Percentiles rank a stretch among this genome's conserved stretches.
These are phyloP conservation scores for Anaspis maculata DNA, from an alignment of 2,888 invertebrate genomes.

Conservation along the genomic window DNA sequence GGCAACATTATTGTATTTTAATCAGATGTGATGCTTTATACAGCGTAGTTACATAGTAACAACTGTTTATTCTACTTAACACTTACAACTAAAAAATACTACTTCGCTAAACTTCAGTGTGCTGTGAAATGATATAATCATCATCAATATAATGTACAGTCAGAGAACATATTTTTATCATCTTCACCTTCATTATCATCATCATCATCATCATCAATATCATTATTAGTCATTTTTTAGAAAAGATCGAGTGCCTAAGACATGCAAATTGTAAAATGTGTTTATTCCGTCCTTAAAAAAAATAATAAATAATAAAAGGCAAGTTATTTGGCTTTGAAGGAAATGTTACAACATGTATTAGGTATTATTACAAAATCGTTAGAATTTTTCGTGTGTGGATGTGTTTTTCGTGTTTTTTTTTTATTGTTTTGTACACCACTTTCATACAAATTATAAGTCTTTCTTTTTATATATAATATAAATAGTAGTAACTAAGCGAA, in stretches of 20 bases:
- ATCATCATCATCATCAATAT: no score
- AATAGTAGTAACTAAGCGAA: no score
- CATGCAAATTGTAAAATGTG: conserved; percentile 33
- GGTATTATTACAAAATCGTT: conserved; percentile 26
- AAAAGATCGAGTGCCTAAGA: conserved; percentile 34
- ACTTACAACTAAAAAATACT: conserved; percentile 63
- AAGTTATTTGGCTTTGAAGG: conserved; percentile 24
- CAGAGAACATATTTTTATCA: no score
- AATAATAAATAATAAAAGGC: conserved; percentile 25
- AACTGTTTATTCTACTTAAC: conserved; percentile 53
- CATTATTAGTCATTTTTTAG: conserved; percentile 23
- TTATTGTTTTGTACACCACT: conserved; percentile 22
- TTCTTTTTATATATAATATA: no score
- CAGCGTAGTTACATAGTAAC: conserved; percentile 65
- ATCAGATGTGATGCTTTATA: conserved; percentile 55
- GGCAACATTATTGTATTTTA: conserved; percentile 65
- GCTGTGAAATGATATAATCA: conserved; percentile 42
- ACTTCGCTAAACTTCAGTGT: conserved; percentile 47
- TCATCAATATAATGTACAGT: conserved; percentile 38
- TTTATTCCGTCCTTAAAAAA: conserved; percentile 26
- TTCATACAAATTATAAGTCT: conserved; percentile 22
- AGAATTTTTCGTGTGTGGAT: conserved; percentile 30
- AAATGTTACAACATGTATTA: conserved; percentile 7
- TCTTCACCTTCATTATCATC: no score
- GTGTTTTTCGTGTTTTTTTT: no score